Percentiles rank a stretch among this genome's conserved stretches.
phyloP scores from a whole-genome alignment of 2,113 vertebrate genomes.

The Tyrannus savana region DNA sequence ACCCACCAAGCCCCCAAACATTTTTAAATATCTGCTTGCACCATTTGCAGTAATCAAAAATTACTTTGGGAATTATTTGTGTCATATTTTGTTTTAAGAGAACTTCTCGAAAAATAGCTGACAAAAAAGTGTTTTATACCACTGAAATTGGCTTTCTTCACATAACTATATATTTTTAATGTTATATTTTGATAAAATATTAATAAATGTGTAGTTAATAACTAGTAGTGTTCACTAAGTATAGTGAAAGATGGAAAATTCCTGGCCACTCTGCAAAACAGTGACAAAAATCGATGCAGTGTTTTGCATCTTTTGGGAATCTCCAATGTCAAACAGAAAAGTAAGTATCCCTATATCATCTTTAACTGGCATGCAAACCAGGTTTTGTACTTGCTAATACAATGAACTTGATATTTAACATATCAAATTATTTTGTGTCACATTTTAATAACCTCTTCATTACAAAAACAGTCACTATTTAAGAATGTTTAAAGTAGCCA shows the following conservation, averaged over 20 bases:
- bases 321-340: not conserved
- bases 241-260: not conserved
- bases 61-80: not conserved
- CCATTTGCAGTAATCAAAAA: not conserved
- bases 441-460: not conserved
- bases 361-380: not conserved
- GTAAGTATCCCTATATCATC: not conserved
- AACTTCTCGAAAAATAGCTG: not conserved
- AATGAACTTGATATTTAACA: not conserved
- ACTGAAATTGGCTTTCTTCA: not conserved
- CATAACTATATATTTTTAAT: not conserved
- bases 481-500: not conserved
- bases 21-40: not conserved
- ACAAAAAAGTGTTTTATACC: not conserved
- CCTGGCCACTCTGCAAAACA: not conserved
- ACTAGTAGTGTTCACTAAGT: not conserved
- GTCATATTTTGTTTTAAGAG: not conserved
- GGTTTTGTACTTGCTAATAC: not conserved
- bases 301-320: not conserved
- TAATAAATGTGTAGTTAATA: not conserved
- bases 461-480: not conserved
- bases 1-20: fast-evolving
- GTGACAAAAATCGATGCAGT: not conserved
- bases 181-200: not conserved
- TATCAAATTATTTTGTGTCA: not conserved